Evolutionary conservation across 2,113 vertebrate genomes (phyloP).

Genomic region (Lasiurus borealis): DNA sequence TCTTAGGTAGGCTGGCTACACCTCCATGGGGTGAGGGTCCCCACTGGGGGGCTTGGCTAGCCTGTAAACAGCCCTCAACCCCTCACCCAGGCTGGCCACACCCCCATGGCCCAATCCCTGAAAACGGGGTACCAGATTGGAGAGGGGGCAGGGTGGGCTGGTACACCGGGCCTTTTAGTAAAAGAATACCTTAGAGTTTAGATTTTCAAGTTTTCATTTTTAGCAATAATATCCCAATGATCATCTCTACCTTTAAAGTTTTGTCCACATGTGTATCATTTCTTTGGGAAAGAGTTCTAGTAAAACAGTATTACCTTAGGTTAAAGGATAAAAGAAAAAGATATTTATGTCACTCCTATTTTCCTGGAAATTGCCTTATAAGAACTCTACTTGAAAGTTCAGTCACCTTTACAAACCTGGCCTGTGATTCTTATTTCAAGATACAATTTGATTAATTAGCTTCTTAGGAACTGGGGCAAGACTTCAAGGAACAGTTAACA

Average conservation of each 20-base stretch:
- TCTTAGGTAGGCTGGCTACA: too few species aligned
- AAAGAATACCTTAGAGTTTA: neutral
- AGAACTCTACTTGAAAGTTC: neutral
- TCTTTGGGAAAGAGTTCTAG: conserved; percentile 24
- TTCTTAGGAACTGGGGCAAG: neutral
- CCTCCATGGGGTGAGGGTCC: too few species aligned
- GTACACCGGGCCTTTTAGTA: too few species aligned
- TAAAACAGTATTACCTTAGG: neutral
- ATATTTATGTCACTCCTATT: neutral
- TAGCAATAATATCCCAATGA: neutral
- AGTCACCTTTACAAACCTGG: neutral
- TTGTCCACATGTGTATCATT: neutral
- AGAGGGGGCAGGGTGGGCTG: too few species aligned
- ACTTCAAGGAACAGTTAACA: neutral
- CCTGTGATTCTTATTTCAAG: neutral
- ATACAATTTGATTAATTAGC: neutral
- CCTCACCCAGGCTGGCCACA: too few species aligned
- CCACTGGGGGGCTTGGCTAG: too few species aligned
- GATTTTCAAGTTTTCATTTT: conserved; percentile 5
- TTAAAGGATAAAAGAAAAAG: neutral
- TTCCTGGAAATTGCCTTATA: conserved; percentile 5
- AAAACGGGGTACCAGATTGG: too few species aligned
- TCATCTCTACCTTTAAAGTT: neutral
- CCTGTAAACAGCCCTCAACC: too few species aligned
- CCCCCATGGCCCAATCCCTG: too few species aligned